A percentile compares a stretch with the other conserved stretches of the same genome.
phyloP scores from a whole-genome alignment of 2,113 vertebrate species.

The Semicossyphus pulcher region DNA sequence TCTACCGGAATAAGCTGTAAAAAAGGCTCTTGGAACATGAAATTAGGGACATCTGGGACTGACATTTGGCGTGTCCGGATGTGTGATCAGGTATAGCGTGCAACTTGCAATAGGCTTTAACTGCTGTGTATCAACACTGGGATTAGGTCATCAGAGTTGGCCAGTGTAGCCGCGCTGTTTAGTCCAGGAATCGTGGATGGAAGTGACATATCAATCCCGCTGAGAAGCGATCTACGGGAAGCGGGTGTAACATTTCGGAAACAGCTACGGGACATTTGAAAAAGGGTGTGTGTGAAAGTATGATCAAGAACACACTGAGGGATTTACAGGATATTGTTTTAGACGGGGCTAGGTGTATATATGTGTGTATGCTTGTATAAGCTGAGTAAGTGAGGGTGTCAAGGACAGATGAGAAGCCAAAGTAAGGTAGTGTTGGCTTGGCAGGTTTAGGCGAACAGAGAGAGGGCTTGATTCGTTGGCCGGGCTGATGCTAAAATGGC shows the following conservation, averaged over 20 bases:
- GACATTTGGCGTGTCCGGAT: conserved; percentile 55
- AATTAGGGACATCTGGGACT: conserved; percentile 51
- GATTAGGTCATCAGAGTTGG: conserved; percentile 76
- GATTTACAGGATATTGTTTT: conserved; percentile 69
- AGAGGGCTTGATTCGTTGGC: conserved; percentile 12
- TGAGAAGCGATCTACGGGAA: conserved; percentile 65
- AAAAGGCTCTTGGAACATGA: conserved; percentile 54
- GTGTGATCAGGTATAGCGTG: conserved; percentile 73
- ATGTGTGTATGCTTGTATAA: conserved; percentile 23
- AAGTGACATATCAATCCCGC: conserved; percentile 67
- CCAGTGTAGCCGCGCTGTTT: conserved; percentile 33
- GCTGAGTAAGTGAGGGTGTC: conserved; percentile 38
- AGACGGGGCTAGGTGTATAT: conserved; percentile 25
- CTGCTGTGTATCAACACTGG: conserved; percentile 59
- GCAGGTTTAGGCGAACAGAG: neutral
- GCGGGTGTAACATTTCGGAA: conserved; percentile 70
- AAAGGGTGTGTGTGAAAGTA: conserved; percentile 45
- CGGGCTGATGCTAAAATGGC: conserved; percentile 15
- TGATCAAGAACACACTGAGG: conserved; percentile 48
- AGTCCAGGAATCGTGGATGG: conserved; percentile 56
- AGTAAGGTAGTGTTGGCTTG: conserved; percentile 30
- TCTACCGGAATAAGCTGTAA: conserved; percentile 52
- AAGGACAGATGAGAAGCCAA: conserved; percentile 37
- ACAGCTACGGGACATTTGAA: conserved; percentile 53
- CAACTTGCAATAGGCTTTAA: conserved; percentile 48